Conservation (phyloP, 2,888 invertebrate species). For the Aphodius granarius region DNA sequence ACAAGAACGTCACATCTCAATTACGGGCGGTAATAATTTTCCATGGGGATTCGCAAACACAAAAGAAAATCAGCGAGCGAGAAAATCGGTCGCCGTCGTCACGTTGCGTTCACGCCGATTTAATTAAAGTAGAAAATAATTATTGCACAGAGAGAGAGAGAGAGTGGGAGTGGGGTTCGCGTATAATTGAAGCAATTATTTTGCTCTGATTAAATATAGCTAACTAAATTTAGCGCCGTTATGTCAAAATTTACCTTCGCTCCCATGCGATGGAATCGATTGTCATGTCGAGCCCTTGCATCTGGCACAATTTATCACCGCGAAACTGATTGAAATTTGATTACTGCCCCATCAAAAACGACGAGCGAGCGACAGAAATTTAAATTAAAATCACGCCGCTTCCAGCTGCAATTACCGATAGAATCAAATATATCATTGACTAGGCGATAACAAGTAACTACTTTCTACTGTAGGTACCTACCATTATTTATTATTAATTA, state of each 20-base stretch:
- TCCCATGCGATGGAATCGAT: background rate
- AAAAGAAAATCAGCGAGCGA: background rate
- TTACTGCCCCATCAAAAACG: background rate
- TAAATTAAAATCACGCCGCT: background rate
- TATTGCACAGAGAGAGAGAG: background rate
- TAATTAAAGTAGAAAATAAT: slow-evolving; percentile 9
- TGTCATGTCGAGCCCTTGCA: background rate
- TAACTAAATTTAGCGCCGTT: background rate
- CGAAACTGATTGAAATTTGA: slow-evolving; percentile 1
- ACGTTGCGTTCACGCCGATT: background rate
- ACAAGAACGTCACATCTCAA: background rate
- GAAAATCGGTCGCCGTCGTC: background rate
- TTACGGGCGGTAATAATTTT: background rate
- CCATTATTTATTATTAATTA: too few relatives aligned
- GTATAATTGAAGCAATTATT: slow-evolving; percentile 11
- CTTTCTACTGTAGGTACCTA: too few relatives aligned
- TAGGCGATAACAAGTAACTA: background rate
- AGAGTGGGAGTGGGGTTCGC: background rate
- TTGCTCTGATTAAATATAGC: slow-evolving; percentile 10
- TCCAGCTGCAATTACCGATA: background rate
- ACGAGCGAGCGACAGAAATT: background rate
- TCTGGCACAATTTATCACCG: background rate
- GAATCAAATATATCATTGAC: background rate
- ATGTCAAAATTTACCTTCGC: background rate
- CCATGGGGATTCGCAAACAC: background rate